Percentiles rank a stretch among this genome's conserved stretches.
Conservation (phyloP, 30 jellyfish, hydroid and myxozoan genomes). For the Hydractinia symbiolongicarpus region DNA sequence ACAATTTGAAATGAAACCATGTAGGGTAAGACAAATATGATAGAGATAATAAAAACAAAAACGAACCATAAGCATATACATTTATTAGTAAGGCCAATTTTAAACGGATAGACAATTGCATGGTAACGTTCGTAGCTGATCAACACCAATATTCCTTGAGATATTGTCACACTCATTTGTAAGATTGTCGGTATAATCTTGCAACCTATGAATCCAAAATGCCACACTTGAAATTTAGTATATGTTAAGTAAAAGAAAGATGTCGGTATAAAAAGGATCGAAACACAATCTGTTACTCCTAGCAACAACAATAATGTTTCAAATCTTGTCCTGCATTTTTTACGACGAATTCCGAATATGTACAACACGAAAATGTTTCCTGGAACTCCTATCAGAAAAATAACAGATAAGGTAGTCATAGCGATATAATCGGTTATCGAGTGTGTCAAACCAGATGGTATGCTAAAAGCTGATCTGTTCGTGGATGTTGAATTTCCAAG, state of each 20-base stretch:
- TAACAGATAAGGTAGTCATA: slow-evolving; percentile 23
- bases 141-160: slow-evolving; percentile 55
- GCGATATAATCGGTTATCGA: not conserved
- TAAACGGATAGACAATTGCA: slow-evolving; percentile 40
- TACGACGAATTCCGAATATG: slow-evolving; percentile 45
- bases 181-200: slow-evolving; percentile 41
- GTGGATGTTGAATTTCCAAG: too few species aligned
- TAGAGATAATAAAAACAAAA: slow-evolving; percentile 8
- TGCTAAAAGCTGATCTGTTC: too few species aligned
- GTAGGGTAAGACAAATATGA: slow-evolving; percentile 39
- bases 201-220: slow-evolving; percentile 47
- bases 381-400: slow-evolving; percentile 53
- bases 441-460: too few species aligned
- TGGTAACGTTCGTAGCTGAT: slow-evolving; percentile 51
- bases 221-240: slow-evolving; percentile 26
- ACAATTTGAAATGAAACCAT: slow-evolving; percentile 28
- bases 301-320: slow-evolving; percentile 44
- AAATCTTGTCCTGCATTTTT: slow-evolving; percentile 23
- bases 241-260: slow-evolving; percentile 36
- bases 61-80: slow-evolving; percentile 13
- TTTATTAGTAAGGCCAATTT: not conserved
- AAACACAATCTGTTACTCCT: slow-evolving; percentile 59
- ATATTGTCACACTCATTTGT: slow-evolving; percentile 45
- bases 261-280: slow-evolving; percentile 40
- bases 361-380: slow-evolving; percentile 56